These are phyloP conservation scores for Palythoa grandiflora DNA, from an alignment of 92 coral and sea anemone genomes.

Conservation along the genomic window DNA sequence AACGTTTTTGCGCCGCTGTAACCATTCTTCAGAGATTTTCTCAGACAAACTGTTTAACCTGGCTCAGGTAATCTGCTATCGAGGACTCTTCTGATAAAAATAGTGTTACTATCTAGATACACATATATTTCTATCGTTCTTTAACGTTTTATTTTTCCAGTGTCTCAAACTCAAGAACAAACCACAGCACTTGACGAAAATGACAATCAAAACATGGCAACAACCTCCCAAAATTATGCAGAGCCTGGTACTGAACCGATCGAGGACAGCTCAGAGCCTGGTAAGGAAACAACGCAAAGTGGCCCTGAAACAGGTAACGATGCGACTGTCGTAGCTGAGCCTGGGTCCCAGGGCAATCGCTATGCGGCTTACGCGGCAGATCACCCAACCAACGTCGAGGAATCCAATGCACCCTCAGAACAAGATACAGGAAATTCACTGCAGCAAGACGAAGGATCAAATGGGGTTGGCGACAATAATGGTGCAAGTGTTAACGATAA, in stretches of 20 bases:
- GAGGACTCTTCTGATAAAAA: too few relatives aligned
- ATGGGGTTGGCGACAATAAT: neutral
- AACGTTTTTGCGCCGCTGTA: too few relatives aligned
- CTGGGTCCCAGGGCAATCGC: constrained; percentile 2
- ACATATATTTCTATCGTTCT: neutral
- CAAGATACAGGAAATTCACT: constrained; percentile 10
- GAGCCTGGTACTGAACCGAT: neutral
- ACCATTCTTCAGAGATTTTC: too few relatives aligned
- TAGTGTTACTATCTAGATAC: neutral
- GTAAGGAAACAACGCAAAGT: neutral
- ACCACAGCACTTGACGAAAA: constrained; percentile 56
- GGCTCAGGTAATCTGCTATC: too few relatives aligned
- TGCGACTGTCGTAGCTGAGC: constrained; percentile 1
- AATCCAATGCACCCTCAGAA: neutral
- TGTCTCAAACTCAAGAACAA: constrained; percentile 51
- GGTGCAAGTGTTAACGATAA: neutral
- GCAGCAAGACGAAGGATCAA: neutral
- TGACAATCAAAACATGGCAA: constrained; percentile 22
- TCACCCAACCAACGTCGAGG: constrained; percentile 6
- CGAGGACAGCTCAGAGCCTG: neutral
- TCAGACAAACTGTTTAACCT: too few relatives aligned
- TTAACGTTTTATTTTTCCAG: neutral
- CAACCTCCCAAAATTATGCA: neutral
- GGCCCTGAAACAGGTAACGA: constrained; percentile 20
- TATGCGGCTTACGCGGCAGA: constrained; percentile 32